These are phyloP conservation scores for Lithobates pipiens DNA, from an alignment of 2,797 vertebrate genomes.

Conservation along the genomic window DNA sequence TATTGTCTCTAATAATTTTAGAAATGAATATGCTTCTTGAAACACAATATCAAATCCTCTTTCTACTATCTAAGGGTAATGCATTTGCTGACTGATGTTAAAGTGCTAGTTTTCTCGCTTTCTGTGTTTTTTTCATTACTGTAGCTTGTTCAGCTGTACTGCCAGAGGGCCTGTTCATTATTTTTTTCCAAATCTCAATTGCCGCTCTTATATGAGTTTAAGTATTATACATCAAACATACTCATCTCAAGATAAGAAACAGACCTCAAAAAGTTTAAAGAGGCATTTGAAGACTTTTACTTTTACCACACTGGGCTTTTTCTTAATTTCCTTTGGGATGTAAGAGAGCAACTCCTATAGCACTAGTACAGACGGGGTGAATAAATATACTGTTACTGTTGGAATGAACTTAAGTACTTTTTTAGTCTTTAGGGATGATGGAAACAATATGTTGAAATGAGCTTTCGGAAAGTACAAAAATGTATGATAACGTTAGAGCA, in stretches of 20 bases:
- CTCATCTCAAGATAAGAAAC: conserved; percentile 31
- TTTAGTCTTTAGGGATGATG: conserved; percentile 8
- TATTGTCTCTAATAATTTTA: neutral
- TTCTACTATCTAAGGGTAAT: conserved; percentile 14
- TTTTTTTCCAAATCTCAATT: conserved; percentile 51
- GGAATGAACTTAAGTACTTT: conserved; percentile 13
- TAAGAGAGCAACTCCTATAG: conserved; percentile 27
- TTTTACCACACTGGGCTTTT: conserved; percentile 36
- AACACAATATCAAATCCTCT: neutral
- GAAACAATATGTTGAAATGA: conserved; percentile 36
- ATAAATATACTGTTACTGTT: conserved; percentile 41
- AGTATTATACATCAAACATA: conserved; percentile 46
- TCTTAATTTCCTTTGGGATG: conserved; percentile 56
- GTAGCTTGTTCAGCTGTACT: conserved; percentile 17
- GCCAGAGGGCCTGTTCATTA: conserved; percentile 48
- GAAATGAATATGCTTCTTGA: neutral
- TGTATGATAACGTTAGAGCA: neutral
- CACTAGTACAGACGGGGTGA: conserved; percentile 20
- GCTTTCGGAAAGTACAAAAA: neutral
- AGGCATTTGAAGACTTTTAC: conserved; percentile 47
- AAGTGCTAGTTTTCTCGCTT: conserved; percentile 25
- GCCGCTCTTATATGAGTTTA: conserved; percentile 45
- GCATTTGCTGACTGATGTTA: conserved; percentile 18
- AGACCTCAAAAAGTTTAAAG: conserved; percentile 50
- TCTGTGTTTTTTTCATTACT: conserved; percentile 38